Base-by-base conservation (phyloP, 2,797 vertebrate genomes). In the Sparidentex hasta region DNA sequence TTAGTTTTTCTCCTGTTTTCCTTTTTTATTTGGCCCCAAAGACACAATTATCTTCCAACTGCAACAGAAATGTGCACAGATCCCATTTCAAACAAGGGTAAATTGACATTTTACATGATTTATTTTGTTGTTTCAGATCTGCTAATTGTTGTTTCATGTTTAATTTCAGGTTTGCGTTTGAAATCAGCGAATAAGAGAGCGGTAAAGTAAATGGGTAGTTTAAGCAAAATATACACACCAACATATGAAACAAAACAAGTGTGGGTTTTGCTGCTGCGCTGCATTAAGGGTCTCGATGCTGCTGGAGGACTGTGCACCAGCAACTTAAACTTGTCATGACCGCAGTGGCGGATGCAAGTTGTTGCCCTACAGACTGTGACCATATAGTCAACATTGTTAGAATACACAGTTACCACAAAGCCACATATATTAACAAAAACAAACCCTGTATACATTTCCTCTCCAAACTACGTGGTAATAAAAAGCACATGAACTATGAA, bases 401-500 rank as follows among this genome's bases (percentile, higher is more conserved):
- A 47, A 63, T 57, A 50, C 5, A 59, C 18, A 14, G 46, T 9
- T 25, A 33, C 9, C 12, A 29, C 25, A 25, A 71, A 20, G 29
- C 67, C 44, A 65, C 6, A 56, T 12, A 50, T 56, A n/a, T 46
- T 21, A 4, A 67, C 46, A 57, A 44, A 48, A 6, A 62, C 27
- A 46, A 66, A 23, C 18, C 11, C 14, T n/a, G 23, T 52, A 66
- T 65, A 9, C 21, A 11, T 64, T 69, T 52, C 43, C 25, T 65
- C 12, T 71, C 21, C 17, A 47, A 51, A 64, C 56, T 25, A 61
- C 74, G 68, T 66, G 54, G 58, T 33, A 33, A 80, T 76, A 81
- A 76, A 84, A 83, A 69, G 23, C n/a, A 65, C 56, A 76, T 57
- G 14, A 66, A 76, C 18, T 65, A 72, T 68, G 58, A 56, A 62